These are phyloP conservation scores for Dicrostonyx torquatus DNA, from an alignment of 2,797 vertebrate species.

Conservation along the genomic window DNA sequence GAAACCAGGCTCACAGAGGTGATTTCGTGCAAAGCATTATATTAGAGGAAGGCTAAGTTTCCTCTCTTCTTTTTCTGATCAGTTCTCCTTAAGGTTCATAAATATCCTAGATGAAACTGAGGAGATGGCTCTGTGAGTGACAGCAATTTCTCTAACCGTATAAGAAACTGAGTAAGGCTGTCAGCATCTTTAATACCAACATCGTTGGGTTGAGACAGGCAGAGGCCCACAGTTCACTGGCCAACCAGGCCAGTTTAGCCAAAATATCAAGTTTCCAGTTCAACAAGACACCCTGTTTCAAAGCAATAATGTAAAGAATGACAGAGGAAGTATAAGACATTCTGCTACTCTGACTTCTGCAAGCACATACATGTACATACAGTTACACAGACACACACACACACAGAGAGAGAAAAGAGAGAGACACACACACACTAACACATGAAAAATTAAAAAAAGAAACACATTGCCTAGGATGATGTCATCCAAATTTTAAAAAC, in stretches of 20 bases:
- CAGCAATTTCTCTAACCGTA: background rate
- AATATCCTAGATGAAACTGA: background rate
- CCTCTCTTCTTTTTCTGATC: background rate
- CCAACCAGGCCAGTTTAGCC: background rate
- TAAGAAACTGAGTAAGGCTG: background rate
- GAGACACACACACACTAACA: background rate
- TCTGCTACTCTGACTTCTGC: background rate
- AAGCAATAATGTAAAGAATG: background rate
- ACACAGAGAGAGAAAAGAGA: too few species aligned
- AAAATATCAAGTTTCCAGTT: background rate
- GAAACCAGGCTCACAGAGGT: background rate
- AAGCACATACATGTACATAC: background rate
- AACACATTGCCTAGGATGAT: slow-evolving; percentile 6
- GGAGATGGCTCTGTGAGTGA: background rate
- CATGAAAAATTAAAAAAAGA: background rate
- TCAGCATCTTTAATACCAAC: background rate
- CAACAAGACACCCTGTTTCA: background rate
- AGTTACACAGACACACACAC: background rate
- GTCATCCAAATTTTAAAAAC: background rate
- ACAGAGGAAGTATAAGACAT: background rate
- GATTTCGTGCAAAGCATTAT: background rate
- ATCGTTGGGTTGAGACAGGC: background rate
- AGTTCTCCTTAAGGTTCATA: slow-evolving; percentile 8
- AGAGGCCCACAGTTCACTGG: too few species aligned
- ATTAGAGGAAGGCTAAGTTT: background rate